Evolutionary conservation across 2,888 invertebrate genomes (phyloP).

Genomic region (Ophion slaviceki): DNA sequence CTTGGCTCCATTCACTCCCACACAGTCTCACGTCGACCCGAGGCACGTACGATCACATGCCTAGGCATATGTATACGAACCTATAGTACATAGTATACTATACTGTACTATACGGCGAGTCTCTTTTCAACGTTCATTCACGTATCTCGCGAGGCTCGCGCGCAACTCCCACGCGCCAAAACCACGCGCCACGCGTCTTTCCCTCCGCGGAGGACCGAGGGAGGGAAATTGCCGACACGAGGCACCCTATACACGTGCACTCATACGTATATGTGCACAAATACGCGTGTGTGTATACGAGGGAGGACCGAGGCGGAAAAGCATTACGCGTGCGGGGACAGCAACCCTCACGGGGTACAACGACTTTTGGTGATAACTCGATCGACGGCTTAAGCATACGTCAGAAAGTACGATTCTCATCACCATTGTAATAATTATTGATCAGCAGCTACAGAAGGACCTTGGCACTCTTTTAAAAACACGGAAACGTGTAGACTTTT

Average conservation of each 20-base stretch:
- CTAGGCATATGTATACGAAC: constrained; percentile 21
- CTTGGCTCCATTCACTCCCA: constrained; percentile 59
- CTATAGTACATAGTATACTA: constrained; percentile 29
- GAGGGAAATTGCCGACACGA: constrained; percentile 45
- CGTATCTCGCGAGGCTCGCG: constrained; percentile 67
- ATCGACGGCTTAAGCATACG: background rate
- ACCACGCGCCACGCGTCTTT: constrained; percentile 75
- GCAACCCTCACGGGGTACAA: background rate
- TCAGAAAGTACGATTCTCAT: background rate
- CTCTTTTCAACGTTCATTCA: constrained; percentile 73
- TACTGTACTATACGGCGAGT: constrained; percentile 64
- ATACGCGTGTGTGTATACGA: background rate
- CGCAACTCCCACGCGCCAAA: constrained; percentile 71
- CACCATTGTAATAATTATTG: background rate
- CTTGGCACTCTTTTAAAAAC: too few species aligned
- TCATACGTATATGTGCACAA: background rate
- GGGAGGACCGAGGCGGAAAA: background rate
- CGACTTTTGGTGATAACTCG: background rate
- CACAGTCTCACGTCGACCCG: constrained; percentile 19
- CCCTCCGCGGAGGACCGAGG: constrained; percentile 31
- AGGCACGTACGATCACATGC: constrained; percentile 46
- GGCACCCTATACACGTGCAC: constrained; percentile 10
- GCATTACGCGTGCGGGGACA: constrained; percentile 9
- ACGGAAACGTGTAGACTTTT: too few species aligned
- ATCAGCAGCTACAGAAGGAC: background rate